Conservation (phyloP, 2,797 vertebrate genomes). For the Pogoniulus pusillus region DNA sequence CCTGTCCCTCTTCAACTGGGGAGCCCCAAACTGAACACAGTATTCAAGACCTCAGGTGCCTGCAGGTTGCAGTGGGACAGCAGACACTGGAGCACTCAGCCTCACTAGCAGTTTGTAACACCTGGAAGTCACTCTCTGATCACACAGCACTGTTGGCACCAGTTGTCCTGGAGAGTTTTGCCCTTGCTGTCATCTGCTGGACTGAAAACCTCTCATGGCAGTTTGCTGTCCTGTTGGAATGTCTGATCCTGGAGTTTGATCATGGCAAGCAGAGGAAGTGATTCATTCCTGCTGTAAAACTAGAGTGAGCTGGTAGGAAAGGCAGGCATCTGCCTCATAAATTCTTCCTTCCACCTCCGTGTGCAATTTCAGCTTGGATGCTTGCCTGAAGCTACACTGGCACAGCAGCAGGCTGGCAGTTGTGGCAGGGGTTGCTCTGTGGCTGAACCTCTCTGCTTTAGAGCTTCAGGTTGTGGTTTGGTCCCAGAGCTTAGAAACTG, state of each 20-base stretch:
- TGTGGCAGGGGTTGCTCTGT: background rate
- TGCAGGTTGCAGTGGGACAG: background rate
- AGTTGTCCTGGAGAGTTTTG: background rate
- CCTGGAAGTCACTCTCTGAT: background rate
- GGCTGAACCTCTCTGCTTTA: background rate
- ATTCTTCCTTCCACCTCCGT: background rate
- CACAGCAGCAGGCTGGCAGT: rapidly evolving
- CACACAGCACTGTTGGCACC: background rate
- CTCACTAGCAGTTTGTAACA: background rate
- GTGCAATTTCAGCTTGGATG: background rate
- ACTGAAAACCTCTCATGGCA: background rate
- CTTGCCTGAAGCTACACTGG: background rate
- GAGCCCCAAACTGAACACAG: too few species aligned
- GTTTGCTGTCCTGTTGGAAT: background rate
- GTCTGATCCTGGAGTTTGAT: background rate
- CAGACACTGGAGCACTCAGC: background rate
- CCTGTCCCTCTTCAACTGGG: too few species aligned
- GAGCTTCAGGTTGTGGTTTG: background rate
- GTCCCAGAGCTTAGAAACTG: background rate
- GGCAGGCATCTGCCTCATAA: background rate
- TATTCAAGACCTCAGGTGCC: too few species aligned
- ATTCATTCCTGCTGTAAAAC: background rate
- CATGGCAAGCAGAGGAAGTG: background rate
- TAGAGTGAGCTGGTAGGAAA: background rate
- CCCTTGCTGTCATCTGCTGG: background rate